phyloP scores from a whole-genome alignment of 2,888 invertebrate genomes.

The Ochlodes sylvanus region DNA sequence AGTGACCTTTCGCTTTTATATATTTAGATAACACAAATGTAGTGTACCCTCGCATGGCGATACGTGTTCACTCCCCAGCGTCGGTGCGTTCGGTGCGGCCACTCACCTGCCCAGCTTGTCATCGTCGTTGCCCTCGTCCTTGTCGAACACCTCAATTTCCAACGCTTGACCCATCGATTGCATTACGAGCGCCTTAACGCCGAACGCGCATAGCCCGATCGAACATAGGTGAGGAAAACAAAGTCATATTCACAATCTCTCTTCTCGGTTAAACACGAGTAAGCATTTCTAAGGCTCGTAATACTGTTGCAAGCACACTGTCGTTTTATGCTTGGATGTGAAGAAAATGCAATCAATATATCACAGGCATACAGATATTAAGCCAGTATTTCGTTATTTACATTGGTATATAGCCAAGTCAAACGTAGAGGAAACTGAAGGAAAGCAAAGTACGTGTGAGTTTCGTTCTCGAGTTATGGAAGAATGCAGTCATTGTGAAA shows the following conservation, averaged over 20 bases:
- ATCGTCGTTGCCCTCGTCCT: conserved; percentile 93
- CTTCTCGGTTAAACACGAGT: conserved; percentile 28
- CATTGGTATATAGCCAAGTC: conserved; percentile 8
- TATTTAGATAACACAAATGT: too few species aligned
- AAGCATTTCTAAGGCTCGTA: conserved; percentile 21
- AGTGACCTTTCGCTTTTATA: too few species aligned
- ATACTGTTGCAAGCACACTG: conserved; percentile 14
- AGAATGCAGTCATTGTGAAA: conserved; percentile 16
- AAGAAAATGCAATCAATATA: conserved; percentile 17
- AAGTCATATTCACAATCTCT: conserved; percentile 68
- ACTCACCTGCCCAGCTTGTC: conserved; percentile 95
- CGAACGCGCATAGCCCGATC: conserved; percentile 71
- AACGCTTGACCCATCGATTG: conserved; percentile 89
- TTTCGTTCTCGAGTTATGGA: background rate
- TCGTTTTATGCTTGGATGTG: conserved; percentile 5
- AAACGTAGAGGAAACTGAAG: conserved; percentile 10
- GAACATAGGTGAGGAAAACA: conserved; percentile 81
- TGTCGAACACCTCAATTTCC: conserved; percentile 92
- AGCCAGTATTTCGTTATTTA: background rate
- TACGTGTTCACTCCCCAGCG: conserved; percentile 39
- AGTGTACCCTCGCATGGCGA: too few species aligned
- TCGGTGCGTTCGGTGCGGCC: conserved; percentile 44
- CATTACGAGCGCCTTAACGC: conserved; percentile 83
- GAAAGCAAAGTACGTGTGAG: conserved; percentile 19
- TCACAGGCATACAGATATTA: background rate